A percentile compares a stretch with the other conserved stretches of the same genome.
Evolutionary conservation across 2,888 invertebrate species (phyloP).

Genomic region (Coelinius sp.): DNA sequence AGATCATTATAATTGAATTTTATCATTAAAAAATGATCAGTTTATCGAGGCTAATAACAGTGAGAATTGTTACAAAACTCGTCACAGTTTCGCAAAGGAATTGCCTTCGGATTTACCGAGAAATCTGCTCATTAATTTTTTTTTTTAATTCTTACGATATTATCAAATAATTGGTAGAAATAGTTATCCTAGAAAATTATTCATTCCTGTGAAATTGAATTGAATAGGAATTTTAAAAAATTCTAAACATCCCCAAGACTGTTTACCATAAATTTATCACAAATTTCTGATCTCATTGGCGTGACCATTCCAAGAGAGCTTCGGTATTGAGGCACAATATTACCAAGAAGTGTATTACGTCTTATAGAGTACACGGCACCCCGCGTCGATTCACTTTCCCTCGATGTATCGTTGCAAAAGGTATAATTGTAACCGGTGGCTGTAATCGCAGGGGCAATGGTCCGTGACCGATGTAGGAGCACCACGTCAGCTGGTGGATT

Average conservation of each 20-base stretch:
- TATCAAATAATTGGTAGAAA: no score
- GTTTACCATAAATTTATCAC: neutral
- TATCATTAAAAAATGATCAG: neutral
- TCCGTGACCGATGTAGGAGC: slow-evolving; percentile 11
- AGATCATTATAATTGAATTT: neutral
- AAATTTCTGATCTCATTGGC: neutral
- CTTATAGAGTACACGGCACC: neutral
- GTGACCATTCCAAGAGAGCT: neutral
- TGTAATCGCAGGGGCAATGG: slow-evolving; percentile 25
- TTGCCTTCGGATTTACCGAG: no score
- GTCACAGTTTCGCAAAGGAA: no score
- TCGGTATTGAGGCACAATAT: neutral
- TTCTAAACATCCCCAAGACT: neutral
- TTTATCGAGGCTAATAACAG: neutral
- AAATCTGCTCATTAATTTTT: no score
- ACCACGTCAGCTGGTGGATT: neutral
- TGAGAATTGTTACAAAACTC: neutral
- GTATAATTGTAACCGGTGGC: slow-evolving; percentile 20
- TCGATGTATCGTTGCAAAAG: neutral
- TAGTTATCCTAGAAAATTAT: no score
- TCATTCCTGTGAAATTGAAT: neutral
- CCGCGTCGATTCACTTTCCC: slow-evolving; percentile 24
- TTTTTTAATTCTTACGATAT: no score
- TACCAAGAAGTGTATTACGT: slow-evolving; percentile 17
- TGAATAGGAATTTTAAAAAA: neutral